Evolutionary conservation across 2,113 vertebrate genomes (phyloP).

Genomic region (Alligator mississippiensis): DNA sequence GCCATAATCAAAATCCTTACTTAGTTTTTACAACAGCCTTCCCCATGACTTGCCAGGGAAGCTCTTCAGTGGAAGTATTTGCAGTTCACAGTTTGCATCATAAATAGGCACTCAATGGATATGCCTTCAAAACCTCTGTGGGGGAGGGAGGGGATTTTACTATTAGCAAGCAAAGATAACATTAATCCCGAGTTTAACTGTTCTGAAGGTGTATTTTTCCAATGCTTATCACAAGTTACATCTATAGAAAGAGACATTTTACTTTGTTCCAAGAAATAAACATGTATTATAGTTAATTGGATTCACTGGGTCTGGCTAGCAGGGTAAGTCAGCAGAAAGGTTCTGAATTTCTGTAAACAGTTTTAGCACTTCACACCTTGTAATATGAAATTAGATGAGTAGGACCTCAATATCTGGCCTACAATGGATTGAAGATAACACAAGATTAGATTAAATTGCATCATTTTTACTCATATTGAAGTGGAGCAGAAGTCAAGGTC

Average conservation of each 20-base stretch:
- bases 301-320: not conserved
- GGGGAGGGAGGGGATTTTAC: not conserved
- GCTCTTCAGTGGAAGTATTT: not conserved
- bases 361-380: not conserved
- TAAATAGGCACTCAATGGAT: too few relatives aligned
- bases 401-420: not conserved
- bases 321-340: not conserved
- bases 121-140: too few relatives aligned
- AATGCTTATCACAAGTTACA: too few relatives aligned
- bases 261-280: not conserved
- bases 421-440: not conserved
- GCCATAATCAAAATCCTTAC: not conserved
- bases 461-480: not conserved
- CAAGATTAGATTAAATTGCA: accelerated
- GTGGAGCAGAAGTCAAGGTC: not conserved
- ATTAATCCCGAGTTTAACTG: not conserved
- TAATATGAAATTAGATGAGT: not conserved
- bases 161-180: not conserved
- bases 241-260: not conserved
- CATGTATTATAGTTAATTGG: not conserved
- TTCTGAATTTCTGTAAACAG: not conserved
- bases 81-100: not conserved
- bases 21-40: not conserved
- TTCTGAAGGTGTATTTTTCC: not conserved
- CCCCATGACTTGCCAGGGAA: not conserved